phyloP scores from a whole-genome alignment of 2,113 vertebrate species.

The Chiloscyllium plagiosum region DNA sequence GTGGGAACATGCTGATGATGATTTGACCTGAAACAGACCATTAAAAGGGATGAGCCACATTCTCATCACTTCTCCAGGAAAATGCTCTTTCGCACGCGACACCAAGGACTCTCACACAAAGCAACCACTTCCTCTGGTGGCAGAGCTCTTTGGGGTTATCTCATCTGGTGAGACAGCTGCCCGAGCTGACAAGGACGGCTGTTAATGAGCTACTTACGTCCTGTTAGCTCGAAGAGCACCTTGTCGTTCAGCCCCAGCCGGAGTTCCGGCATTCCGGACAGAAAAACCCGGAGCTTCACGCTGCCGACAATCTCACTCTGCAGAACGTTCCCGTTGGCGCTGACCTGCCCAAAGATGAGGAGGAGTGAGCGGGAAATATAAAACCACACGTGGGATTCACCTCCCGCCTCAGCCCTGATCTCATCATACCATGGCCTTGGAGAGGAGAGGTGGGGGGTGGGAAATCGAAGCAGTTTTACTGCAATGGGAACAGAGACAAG shows the following conservation, averaged over 20 bases:
- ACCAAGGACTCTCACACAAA: background rate
- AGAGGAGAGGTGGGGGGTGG: background rate
- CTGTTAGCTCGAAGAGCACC: slow-evolving; percentile 83
- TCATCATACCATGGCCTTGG: background rate
- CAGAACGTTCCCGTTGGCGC: slow-evolving; percentile 70
- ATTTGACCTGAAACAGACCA: too few relatives aligned
- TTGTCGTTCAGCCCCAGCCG: slow-evolving; percentile 83
- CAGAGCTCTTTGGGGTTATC: background rate
- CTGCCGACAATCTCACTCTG: slow-evolving; percentile 79
- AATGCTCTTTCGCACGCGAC: background rate
- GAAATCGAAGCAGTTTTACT: too few relatives aligned
- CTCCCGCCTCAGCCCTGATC: background rate
- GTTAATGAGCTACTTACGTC: slow-evolving; percentile 62
- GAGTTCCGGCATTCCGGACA: slow-evolving; percentile 87
- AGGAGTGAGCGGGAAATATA: background rate
- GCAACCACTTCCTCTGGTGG: background rate
- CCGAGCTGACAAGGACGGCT: background rate
- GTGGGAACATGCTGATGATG: too few relatives aligned
- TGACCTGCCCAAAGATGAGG: slow-evolving; percentile 61
- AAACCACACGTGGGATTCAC: background rate
- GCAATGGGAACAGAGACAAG: background rate
- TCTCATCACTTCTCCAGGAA: background rate
- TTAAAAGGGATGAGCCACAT: background rate
- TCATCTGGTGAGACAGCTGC: too few relatives aligned
- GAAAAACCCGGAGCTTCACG: slow-evolving; percentile 79